Percentiles rank a stretch among this genome's conserved stretches.
Evolutionary conservation across 1,140 invertebrate genomes (phyloP).

Genomic region (Bilobella aurantiaca): DNA sequence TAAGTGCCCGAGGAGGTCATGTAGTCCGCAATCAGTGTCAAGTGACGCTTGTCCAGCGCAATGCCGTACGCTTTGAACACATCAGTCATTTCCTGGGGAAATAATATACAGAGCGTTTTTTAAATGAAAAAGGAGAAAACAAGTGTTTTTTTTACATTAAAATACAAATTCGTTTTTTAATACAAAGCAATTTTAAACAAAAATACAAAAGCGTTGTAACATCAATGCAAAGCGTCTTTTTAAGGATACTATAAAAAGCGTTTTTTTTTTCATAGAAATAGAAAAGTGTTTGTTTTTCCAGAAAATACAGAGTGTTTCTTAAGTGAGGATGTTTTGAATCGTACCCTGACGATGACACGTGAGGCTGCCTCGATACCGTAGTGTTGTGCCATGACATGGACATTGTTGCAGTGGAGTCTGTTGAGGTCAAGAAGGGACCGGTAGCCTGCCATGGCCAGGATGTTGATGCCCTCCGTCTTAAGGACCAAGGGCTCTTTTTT

Average conservation of each 20-base stretch:
- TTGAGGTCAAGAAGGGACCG: conserved; percentile 71
- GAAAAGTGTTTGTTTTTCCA: no score
- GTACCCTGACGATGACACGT: conserved; percentile 63
- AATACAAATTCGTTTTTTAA: no score
- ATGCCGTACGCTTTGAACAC: conserved; percentile 96
- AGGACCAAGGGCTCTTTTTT: conserved; percentile 47
- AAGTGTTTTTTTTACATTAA: no score
- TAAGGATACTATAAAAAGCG: no score
- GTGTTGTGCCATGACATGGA: conserved; percentile 73
- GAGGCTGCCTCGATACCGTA: conserved; percentile 96
- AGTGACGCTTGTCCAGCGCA: conserved; percentile 82
- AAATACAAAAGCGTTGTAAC: conserved; percentile 5
- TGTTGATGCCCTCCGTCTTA: conserved; percentile 92
- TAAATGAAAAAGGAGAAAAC: no score
- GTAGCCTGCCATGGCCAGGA: conserved; percentile 68
- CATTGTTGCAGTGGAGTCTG: conserved; percentile 84
- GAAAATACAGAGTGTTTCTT: no score
- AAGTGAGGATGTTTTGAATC: no score
- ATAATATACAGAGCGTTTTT: background rate
- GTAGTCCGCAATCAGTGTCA: conserved; percentile 88
- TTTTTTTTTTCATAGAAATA: no score
- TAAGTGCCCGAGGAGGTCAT: conserved; percentile 92
- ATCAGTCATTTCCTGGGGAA: conserved; percentile 66
- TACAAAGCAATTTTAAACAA: no score
- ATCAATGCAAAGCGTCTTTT: background rate